These are phyloP conservation scores for Buteo buteo DNA, from an alignment of 2,113 vertebrate genomes.

Conservation along the genomic window DNA sequence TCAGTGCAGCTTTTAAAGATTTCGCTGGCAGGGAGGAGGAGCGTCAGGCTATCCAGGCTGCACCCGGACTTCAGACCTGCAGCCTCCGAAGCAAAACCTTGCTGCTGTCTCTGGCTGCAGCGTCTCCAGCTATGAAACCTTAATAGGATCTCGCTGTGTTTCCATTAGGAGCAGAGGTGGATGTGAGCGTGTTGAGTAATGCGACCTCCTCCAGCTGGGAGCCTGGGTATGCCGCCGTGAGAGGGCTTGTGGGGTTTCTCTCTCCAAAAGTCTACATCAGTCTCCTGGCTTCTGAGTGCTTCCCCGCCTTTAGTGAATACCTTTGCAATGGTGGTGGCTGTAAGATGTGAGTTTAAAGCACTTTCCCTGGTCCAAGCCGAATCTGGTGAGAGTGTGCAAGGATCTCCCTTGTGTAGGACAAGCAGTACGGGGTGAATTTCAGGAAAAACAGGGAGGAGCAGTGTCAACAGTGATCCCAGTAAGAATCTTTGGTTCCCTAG, in stretches of 20 bases:
- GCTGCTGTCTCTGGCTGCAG: neutral
- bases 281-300: neutral
- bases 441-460: neutral
- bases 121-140: neutral
- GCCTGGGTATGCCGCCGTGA: neutral
- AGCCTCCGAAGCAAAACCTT: neutral
- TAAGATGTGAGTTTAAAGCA: neutral
- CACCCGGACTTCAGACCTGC: neutral
- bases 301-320: neutral
- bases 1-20: neutral
- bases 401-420: neutral
- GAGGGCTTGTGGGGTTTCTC: neutral
- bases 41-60: neutral
- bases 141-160: neutral
- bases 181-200: neutral
- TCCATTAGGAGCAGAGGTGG: neutral
- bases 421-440: neutral
- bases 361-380: neutral
- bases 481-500: neutral
- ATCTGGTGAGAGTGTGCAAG: neutral
- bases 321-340: neutral
- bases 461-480: neutral
- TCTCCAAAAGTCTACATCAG: neutral
- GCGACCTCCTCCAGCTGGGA: neutral
- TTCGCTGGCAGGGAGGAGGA: neutral